phyloP scores from a whole-genome alignment of 2,113 vertebrate species.

The Strix aluco region DNA sequence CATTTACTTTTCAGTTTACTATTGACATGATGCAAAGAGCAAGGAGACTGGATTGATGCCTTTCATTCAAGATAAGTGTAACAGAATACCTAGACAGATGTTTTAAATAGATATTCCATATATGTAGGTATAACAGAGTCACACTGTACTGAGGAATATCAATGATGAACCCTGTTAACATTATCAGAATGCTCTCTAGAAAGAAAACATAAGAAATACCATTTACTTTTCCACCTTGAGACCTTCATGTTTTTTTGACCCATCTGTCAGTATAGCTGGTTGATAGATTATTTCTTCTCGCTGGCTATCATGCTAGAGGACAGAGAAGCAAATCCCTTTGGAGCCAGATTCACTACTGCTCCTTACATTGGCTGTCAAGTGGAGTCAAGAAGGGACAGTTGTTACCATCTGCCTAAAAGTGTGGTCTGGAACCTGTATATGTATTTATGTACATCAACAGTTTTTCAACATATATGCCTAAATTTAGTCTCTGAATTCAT shows the following conservation, averaged over 20 bases:
- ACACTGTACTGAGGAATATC: neutral
- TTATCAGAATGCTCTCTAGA: neutral
- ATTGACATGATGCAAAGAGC: neutral
- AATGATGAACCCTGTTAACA: neutral
- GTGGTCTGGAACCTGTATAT: neutral
- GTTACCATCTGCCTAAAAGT: neutral
- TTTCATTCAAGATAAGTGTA: neutral
- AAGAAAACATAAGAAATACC: neutral
- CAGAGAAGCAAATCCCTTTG: neutral
- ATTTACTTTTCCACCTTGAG: neutral
- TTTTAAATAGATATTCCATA: neutral
- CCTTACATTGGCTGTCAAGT: slow-evolving; percentile 14
- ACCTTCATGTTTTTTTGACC: neutral
- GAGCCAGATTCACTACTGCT: slow-evolving; percentile 11
- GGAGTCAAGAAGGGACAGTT: neutral
- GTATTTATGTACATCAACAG: neutral
- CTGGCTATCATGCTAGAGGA: slow-evolving; percentile 3
- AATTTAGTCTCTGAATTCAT: slow-evolving; percentile 33
- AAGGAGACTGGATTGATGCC: neutral
- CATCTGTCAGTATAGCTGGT: neutral
- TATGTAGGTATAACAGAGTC: neutral
- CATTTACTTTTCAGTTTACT: neutral
- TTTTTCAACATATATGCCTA: slow-evolving; percentile 13
- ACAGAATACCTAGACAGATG: neutral
- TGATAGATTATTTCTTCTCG: slow-evolving; percentile 1